These are phyloP conservation scores for Morelia viridis DNA, from an alignment of 2,797 vertebrate genomes.

Conservation along the genomic window DNA sequence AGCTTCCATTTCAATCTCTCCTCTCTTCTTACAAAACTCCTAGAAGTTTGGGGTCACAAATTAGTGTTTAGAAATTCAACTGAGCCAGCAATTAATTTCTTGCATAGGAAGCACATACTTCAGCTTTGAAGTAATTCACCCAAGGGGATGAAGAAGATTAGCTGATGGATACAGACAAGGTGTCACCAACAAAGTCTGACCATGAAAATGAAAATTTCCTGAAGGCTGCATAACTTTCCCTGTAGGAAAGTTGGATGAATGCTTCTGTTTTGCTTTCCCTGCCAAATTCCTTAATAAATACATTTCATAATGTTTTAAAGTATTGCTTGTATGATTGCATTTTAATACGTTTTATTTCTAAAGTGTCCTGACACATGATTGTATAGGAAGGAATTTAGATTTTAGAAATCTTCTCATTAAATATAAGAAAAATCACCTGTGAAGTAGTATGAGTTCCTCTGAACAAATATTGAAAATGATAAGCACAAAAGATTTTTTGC, in stretches of 20 bases:
- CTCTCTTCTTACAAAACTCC: neutral
- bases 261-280: neutral
- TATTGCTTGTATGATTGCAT: neutral
- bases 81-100: slow-evolving; percentile 39
- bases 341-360: neutral
- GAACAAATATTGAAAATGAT: slow-evolving; percentile 43
- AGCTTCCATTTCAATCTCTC: slow-evolving; percentile 22
- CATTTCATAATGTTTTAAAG: neutral
- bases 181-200: slow-evolving; percentile 17
- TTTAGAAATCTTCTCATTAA: neutral
- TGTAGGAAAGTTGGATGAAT: neutral
- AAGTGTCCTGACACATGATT: neutral
- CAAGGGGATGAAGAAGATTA: neutral
- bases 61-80: slow-evolving; percentile 1
- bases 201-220: slow-evolving; percentile 18
- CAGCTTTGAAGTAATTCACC: slow-evolving; percentile 40
- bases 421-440: slow-evolving; percentile 16
- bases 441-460: slow-evolving; percentile 48
- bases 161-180: slow-evolving; percentile 35
- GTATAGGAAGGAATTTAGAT: neutral
- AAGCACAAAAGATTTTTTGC: slow-evolving; percentile 34
- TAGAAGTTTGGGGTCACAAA: neutral
- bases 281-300: neutral
- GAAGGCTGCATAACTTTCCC: neutral
- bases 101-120: slow-evolving; percentile 27